Evolutionary conservation across 2,797 vertebrate species (phyloP).

Genomic region (Acestrorhynchus altus): DNA sequence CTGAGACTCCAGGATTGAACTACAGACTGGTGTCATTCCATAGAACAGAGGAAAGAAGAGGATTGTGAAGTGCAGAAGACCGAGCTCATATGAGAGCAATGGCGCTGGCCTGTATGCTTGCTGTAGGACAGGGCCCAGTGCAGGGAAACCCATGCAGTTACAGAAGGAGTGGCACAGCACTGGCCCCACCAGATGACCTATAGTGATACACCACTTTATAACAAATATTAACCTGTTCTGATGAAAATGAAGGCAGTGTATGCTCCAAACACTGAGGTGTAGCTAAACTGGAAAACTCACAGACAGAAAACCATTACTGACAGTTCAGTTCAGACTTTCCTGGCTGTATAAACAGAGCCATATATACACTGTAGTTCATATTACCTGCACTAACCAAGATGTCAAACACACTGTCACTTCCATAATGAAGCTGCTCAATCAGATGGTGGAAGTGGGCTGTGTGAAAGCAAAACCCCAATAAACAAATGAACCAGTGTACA

Average conservation of each 20-base stretch:
- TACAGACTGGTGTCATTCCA: slow-evolving; percentile 74
- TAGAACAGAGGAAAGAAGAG: slow-evolving; percentile 81
- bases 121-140: slow-evolving; percentile 75
- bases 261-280: slow-evolving; percentile 82
- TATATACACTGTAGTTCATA: not conserved
- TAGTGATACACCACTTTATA: too few species aligned
- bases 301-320: slow-evolving; percentile 17
- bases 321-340: slow-evolving; percentile 1
- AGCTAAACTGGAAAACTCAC: slow-evolving; percentile 82
- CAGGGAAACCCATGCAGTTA: slow-evolving; percentile 83
- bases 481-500: slow-evolving; percentile 5
- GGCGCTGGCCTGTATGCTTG: slow-evolving; percentile 74
- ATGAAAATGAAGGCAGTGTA: slow-evolving; percentile 84
- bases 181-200: slow-evolving; percentile 81
- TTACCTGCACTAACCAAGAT: slow-evolving; percentile 60
- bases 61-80: slow-evolving; percentile 78
- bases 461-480: slow-evolving; percentile 31
- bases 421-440: slow-evolving; percentile 77
- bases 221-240: slow-evolving; percentile 75
- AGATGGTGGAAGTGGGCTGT: slow-evolving; percentile 83
- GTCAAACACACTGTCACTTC: slow-evolving; percentile 67
- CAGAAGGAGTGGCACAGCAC: slow-evolving; percentile 87
- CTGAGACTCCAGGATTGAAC: slow-evolving; percentile 64
- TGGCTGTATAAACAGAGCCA: not conserved
- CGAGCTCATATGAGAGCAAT: slow-evolving; percentile 75